phyloP scores from a whole-genome alignment of 2,797 vertebrate species.

The Galagoides demidoff region DNA sequence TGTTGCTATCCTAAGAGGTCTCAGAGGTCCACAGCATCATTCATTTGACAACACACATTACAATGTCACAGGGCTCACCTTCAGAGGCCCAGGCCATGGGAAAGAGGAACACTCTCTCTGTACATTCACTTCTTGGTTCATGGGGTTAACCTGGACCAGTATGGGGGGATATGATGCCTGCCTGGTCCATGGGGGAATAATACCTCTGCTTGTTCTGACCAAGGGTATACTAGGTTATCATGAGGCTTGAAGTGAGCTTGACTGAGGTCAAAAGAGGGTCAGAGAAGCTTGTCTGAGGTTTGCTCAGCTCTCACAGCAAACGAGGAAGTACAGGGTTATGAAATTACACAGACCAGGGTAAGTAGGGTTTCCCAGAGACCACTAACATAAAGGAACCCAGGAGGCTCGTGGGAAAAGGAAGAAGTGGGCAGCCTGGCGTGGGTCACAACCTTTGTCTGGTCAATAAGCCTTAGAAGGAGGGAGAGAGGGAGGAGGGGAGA shows the following conservation, averaged over 20 bases:
- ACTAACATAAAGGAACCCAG: slow-evolving; percentile 77
- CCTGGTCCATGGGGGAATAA: background rate
- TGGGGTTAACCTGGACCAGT: slow-evolving; percentile 70
- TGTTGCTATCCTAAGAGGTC: slow-evolving; percentile 2
- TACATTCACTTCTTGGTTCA: slow-evolving; percentile 80
- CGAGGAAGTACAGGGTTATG: slow-evolving; percentile 86
- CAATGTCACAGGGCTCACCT: slow-evolving; percentile 40
- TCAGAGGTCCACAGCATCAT: background rate
- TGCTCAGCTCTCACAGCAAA: slow-evolving; percentile 81
- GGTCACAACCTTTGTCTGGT: slow-evolving; percentile 77
- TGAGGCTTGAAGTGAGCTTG: slow-evolving; percentile 35
- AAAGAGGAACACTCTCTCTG: slow-evolving; percentile 81
- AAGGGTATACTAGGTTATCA: slow-evolving; percentile 64
- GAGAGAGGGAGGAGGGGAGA: background rate
- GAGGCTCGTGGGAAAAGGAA: slow-evolving; percentile 81
- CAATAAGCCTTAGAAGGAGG: slow-evolving; percentile 50
- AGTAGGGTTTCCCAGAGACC: slow-evolving; percentile 85
- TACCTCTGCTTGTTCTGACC: slow-evolving; percentile 58
- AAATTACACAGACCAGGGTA: slow-evolving; percentile 83
- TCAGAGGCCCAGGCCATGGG: slow-evolving; percentile 74
- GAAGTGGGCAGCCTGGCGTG: slow-evolving; percentile 76
- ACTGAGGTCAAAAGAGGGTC: slow-evolving; percentile 80
- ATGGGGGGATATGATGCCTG: slow-evolving; percentile 16
- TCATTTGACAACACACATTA: background rate
- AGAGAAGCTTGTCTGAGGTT: slow-evolving; percentile 80